These are phyloP conservation scores for Philereme vetulata DNA, from an alignment of 2,888 invertebrate genomes.

Conservation along the genomic window DNA sequence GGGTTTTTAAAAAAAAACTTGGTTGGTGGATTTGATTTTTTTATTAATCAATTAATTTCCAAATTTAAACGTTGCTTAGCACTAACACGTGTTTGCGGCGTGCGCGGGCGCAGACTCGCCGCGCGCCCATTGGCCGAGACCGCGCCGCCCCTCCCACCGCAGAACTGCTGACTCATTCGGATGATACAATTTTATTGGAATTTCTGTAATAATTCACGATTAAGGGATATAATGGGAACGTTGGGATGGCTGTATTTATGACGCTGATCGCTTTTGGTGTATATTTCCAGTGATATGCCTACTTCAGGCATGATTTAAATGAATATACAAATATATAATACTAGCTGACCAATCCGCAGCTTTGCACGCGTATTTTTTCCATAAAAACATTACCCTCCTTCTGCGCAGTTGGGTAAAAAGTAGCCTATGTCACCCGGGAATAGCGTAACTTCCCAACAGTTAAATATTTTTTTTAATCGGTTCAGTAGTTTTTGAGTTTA, in stretches of 20 bases:
- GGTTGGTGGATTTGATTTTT: neutral
- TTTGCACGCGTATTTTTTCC: no score
- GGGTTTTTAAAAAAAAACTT: neutral
- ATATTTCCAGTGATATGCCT: slow-evolving; percentile 10
- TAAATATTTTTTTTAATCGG: no score
- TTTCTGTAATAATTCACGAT: slow-evolving; percentile 40
- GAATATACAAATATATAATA: no score
- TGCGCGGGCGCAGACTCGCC: slow-evolving; percentile 57
- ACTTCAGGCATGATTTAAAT: neutral
- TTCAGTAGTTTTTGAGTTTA: no score
- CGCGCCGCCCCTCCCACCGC: slow-evolving; percentile 72
- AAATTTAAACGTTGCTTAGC: slow-evolving; percentile 6
- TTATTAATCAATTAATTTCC: neutral
- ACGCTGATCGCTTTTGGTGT: slow-evolving; percentile 18
- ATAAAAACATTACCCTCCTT: no score
- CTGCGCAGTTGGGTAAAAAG: no score
- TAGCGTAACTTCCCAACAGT: no score
- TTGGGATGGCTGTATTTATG: slow-evolving; percentile 25
- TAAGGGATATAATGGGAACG: slow-evolving; percentile 35
- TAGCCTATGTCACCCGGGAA: no score
- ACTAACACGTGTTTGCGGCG: slow-evolving; percentile 61
- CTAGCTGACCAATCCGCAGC: no score
- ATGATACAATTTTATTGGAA: slow-evolving; percentile 32
- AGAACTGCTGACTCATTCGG: slow-evolving; percentile 60
- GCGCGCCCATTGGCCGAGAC: slow-evolving; percentile 68